phyloP scores from a whole-genome alignment of 2,113 vertebrate genomes.

The Morphnarchus princeps region DNA sequence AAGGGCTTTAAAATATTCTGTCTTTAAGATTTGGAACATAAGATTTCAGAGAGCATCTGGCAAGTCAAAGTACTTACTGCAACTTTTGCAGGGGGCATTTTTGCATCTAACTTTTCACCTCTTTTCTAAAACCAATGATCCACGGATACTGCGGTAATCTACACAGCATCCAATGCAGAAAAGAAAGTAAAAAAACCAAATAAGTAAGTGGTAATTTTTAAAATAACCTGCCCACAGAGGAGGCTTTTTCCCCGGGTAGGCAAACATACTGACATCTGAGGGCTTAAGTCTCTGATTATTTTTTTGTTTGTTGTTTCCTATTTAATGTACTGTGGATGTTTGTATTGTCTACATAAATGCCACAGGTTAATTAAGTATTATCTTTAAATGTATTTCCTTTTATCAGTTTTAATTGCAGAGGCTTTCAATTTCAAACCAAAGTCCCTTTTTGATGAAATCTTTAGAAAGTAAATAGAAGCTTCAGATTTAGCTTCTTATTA shows the following conservation, averaged over 20 bases:
- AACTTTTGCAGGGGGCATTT: not conserved
- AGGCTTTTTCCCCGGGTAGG: not conserved
- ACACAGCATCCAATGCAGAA: not conserved
- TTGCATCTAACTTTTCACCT: not conserved
- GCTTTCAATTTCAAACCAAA: constrained; percentile 23
- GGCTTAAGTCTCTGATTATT: constrained; percentile 3
- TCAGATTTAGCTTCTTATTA: constrained; percentile 13
- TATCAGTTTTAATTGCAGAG: constrained; percentile 26
- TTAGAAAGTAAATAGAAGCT: constrained; percentile 25
- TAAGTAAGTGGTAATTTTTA: not conserved
- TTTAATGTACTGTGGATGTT: not conserved
- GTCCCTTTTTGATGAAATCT: constrained; percentile 11
- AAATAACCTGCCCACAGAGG: not conserved
- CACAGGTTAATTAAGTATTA: constrained; percentile 35
- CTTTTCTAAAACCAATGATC: not conserved
- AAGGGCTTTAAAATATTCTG: not conserved
- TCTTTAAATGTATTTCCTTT: constrained; percentile 38
- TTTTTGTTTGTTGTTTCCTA: constrained; percentile 17
- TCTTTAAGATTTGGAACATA: not conserved
- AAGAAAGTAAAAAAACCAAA: not conserved
- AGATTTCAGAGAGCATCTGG: not conserved
- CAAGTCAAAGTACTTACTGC: not conserved
- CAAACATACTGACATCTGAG: not conserved
- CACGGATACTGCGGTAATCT: not conserved
- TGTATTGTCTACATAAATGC: not conserved